These are phyloP conservation scores for Ictalurus punctatus DNA, from an alignment of 2,113 vertebrate genomes.

Conservation along the genomic window DNA sequence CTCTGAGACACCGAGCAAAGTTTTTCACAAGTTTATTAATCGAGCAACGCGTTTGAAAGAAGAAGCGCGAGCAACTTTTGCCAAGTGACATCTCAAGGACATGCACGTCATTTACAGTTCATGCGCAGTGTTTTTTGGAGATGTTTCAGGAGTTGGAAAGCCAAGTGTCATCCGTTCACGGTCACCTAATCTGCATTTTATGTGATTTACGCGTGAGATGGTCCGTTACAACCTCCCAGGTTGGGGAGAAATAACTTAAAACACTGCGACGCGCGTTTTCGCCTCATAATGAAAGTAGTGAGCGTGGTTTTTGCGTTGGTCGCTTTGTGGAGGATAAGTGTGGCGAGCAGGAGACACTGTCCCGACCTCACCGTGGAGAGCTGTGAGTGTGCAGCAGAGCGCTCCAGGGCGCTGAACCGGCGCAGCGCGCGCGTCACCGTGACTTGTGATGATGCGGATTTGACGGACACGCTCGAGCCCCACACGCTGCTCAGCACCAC, in stretches of 20 bases:
- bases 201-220: slow-evolving; percentile 59
- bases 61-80: background rate
- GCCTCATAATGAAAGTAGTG: slow-evolving; percentile 66
- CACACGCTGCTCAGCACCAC: slow-evolving; percentile 81
- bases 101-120: background rate
- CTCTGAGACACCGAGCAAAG: background rate
- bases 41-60: background rate
- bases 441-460: slow-evolving; percentile 80
- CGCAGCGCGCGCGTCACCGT: slow-evolving; percentile 79
- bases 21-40: background rate
- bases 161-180: slow-evolving; percentile 52
- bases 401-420: slow-evolving; percentile 78
- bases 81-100: background rate
- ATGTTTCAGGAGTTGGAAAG: background rate
- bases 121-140: background rate
- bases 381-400: slow-evolving; percentile 82
- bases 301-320: slow-evolving; percentile 63
- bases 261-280: background rate
- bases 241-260: slow-evolving; percentile 64
- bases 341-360: slow-evolving; percentile 78
- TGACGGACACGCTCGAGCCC: slow-evolving; percentile 84
- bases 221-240: slow-evolving; percentile 42
- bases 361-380: slow-evolving; percentile 83
- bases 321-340: slow-evolving; percentile 64
- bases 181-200: slow-evolving; percentile 24